These are phyloP conservation scores for Paedocypris micromegethes DNA, from an alignment of 2,797 vertebrate genomes.

Conservation along the genomic window DNA sequence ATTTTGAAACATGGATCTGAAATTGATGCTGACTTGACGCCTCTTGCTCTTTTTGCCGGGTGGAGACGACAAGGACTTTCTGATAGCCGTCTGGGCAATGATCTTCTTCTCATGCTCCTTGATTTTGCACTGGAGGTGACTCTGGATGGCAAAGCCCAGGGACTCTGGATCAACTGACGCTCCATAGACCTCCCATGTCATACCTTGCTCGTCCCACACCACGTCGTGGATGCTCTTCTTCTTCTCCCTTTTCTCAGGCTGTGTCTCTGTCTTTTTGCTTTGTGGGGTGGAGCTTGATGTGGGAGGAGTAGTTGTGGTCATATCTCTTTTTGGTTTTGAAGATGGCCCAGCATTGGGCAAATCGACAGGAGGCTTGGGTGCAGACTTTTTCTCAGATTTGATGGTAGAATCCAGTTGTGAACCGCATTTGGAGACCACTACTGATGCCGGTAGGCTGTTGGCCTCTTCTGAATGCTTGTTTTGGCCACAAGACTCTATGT, in stretches of 20 bases:
- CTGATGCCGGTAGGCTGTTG: slow-evolving; percentile 28
- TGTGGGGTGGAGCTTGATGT: slow-evolving; percentile 47
- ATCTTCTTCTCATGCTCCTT: slow-evolving; percentile 90
- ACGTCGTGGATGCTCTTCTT: slow-evolving; percentile 81
- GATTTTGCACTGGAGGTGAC: slow-evolving; percentile 95
- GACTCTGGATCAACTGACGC: slow-evolving; percentile 92
- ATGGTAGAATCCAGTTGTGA: slow-evolving; percentile 7
- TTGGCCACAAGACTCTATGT: slow-evolving; percentile 55
- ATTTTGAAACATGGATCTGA: slow-evolving; percentile 92
- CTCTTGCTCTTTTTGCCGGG: slow-evolving; percentile 82
- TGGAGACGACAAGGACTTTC: slow-evolving; percentile 78
- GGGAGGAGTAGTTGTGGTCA: slow-evolving; percentile 46
- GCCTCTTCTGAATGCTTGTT: slow-evolving; percentile 41
- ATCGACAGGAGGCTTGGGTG: slow-evolving; percentile 43
- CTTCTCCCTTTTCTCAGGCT: slow-evolving; percentile 49
- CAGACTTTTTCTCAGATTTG: slow-evolving; percentile 25
- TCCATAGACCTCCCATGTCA: slow-evolving; percentile 99
- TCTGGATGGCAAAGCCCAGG: slow-evolving; percentile 94
- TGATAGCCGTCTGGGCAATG: slow-evolving; percentile 67
- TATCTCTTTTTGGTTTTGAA: slow-evolving; percentile 47
- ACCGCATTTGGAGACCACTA: slow-evolving; percentile 10
- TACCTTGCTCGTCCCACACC: slow-evolving; percentile 95
- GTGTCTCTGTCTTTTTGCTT: slow-evolving; percentile 34
- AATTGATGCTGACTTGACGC: slow-evolving; percentile 77
- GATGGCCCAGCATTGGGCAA: slow-evolving; percentile 43